Base-by-base conservation (phyloP, 2,888 invertebrate species). In the Gandaritis pyraliata region DNA sequence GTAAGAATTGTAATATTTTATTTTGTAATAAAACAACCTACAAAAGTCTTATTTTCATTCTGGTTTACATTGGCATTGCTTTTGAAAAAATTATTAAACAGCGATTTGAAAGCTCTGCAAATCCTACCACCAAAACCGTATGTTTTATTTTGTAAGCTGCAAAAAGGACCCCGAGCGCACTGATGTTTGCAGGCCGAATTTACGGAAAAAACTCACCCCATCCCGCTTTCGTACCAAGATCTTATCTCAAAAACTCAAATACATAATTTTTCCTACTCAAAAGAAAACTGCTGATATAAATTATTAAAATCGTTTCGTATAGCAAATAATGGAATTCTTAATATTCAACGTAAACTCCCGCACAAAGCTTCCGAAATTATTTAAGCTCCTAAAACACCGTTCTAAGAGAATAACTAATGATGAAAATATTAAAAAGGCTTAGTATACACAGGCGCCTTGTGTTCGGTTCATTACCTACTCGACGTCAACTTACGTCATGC, bases 401-500 rank as follows among this genome's bases (percentile, higher is more conserved):
- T 65, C 61, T 63, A 67, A 69, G 66, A 65, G 66, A 69, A 71
- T 71, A 66, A 76, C 69, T 68, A 72, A 73, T 73, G 72, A 68
- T 63, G 54, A 69, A 73, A 74, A 70, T 68, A 69, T 75, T 68
- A 71, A 78, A 74, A 71, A 77, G 71, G 71, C 68, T 66, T 65
- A 65, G 59, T 68, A 50, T 71, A 68, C 68, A 60, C 55, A 72
- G 73, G 75, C 72, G 76, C 71, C 78, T 74, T 70, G 69, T 68
- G 72, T 75, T 79, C 75, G 73, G 75, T 86, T 86, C 80, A 83
- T 87, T 86, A 84, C 77, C 73, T 76, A 83, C 80, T 77, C 73
- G 71, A 81, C 79, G 84, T 82, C 84, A 82, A 83, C 88, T 86
- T 83, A 86, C 82, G 83, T 85, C 85, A 81, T 82, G 80, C 85